A percentile compares a stretch with the other conserved stretches of the same genome.
These are phyloP conservation scores for Epizoanthus stellaris DNA, from an alignment of 92 coral and sea anemone genomes.

Conservation along the genomic window DNA sequence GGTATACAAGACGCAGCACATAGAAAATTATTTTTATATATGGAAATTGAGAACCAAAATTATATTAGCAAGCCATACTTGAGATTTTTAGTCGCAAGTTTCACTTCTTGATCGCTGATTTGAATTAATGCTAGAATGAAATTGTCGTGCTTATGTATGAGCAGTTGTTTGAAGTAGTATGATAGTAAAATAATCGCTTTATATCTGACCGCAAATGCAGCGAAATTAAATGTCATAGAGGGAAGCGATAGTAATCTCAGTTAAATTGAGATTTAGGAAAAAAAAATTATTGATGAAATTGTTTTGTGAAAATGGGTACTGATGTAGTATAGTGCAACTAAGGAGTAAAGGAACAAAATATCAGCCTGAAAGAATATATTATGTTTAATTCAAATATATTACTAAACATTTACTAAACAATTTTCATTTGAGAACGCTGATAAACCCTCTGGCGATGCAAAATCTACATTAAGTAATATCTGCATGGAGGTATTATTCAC, in stretches of 20 bases:
- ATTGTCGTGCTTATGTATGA: constrained; percentile 16
- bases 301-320: constrained; percentile 3
- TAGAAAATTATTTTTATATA: neutral
- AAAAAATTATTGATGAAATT: constrained; percentile 7
- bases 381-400: constrained; percentile 5
- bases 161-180: constrained; percentile 41
- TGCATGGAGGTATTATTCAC: neutral
- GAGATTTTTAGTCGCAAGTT: constrained; percentile 9
- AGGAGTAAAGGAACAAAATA: neutral
- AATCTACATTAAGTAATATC: constrained; percentile 4
- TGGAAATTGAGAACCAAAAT: neutral
- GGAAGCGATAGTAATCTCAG: constrained; percentile 34
- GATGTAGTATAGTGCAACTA: neutral
- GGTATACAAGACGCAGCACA: neutral
- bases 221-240: constrained; percentile 47
- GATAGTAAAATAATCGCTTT: constrained; percentile 45
- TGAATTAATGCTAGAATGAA: neutral
- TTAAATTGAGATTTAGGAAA: constrained; percentile 9
- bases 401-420: constrained; percentile 37
- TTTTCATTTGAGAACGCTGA: constrained; percentile 14
- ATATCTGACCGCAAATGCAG: constrained; percentile 45
- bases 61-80: neutral
- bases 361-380: constrained; percentile 9
- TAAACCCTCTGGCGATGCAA: neutral
- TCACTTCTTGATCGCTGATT: neutral